Evolutionary conservation across 2,888 invertebrate genomes (phyloP).

Genomic region (Epirrhoe tristata): DNA sequence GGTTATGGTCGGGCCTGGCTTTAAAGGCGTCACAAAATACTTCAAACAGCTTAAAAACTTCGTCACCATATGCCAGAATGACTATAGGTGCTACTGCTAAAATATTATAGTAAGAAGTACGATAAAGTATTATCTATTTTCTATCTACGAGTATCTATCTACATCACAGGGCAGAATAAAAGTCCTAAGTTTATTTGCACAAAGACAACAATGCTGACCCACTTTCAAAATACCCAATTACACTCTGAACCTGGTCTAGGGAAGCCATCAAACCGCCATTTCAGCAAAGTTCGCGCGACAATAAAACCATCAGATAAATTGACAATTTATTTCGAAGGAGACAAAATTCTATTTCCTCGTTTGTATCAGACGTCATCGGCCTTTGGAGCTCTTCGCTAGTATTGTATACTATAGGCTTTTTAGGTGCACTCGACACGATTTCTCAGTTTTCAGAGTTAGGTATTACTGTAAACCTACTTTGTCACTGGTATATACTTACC

Average conservation of each 20-base stretch:
- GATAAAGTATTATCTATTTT: no score
- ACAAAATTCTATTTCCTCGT: constrained; percentile 52
- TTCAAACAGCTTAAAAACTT: no score
- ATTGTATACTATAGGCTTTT: constrained; percentile 3
- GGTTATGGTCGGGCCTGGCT: no score
- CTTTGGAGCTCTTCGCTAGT: constrained; percentile 11
- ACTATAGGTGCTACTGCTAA: no score
- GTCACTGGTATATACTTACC: no score
- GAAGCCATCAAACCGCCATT: constrained; percentile 29
- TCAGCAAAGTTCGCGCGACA: constrained; percentile 39
- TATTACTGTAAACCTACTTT: no score
- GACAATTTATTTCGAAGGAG: constrained; percentile 46
- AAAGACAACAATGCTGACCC: constrained; percentile 4
- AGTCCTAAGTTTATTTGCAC: neutral
- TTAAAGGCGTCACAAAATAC: no score
- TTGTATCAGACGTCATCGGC: constrained; percentile 48
- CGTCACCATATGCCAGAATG: no score
- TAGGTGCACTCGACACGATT: constrained; percentile 17
- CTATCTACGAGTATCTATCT: no score
- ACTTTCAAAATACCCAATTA: constrained; percentile 22
- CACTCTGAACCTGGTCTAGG: constrained; percentile 11
- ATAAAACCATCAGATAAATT: constrained; percentile 44
- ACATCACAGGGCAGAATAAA: neutral
- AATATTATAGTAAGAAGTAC: no score
- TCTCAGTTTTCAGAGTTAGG: no score